These are phyloP conservation scores for Platyrinchus mystaceus DNA, from an alignment of 2,797 vertebrate genomes.

Conservation along the genomic window DNA sequence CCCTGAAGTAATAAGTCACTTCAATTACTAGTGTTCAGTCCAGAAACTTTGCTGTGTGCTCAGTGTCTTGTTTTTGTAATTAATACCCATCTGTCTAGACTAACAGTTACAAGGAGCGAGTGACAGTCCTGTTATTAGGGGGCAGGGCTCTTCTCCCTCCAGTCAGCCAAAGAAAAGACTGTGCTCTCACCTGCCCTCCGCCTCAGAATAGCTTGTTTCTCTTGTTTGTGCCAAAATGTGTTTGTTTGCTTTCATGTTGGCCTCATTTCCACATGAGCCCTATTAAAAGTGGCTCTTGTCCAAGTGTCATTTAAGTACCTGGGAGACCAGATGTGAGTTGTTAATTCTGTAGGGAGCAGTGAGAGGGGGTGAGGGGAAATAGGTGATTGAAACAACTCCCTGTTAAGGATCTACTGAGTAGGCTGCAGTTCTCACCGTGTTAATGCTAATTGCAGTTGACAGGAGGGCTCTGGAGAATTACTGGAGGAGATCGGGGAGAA, in stretches of 20 bases:
- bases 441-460: constrained; percentile 58
- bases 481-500: constrained; percentile 32
- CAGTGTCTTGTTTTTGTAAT: constrained; percentile 38
- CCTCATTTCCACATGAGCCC: constrained; percentile 40
- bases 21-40: background rate
- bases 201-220: constrained; percentile 8
- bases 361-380: constrained; percentile 1
- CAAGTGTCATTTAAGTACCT: constrained; percentile 44
- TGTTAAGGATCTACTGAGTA: constrained; percentile 50
- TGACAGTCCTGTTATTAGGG: background rate
- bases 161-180: constrained; percentile 20
- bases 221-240: constrained; percentile 15
- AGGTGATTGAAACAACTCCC: constrained; percentile 30
- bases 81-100: constrained; percentile 56
- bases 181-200: constrained; percentile 35
- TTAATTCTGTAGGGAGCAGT: constrained; percentile 35
- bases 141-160: background rate
- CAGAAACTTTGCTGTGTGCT: constrained; percentile 33
- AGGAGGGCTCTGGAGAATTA: constrained; percentile 45
- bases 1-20: constrained; percentile 46
- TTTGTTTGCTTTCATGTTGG: constrained; percentile 54
- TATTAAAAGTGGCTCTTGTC: constrained; percentile 37
- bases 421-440: constrained; percentile 38
- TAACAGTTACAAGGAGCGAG: background rate
- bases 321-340: constrained; percentile 42